Conservation (phyloP, 2,888 invertebrate genomes). For the Idaea aversata region DNA sequence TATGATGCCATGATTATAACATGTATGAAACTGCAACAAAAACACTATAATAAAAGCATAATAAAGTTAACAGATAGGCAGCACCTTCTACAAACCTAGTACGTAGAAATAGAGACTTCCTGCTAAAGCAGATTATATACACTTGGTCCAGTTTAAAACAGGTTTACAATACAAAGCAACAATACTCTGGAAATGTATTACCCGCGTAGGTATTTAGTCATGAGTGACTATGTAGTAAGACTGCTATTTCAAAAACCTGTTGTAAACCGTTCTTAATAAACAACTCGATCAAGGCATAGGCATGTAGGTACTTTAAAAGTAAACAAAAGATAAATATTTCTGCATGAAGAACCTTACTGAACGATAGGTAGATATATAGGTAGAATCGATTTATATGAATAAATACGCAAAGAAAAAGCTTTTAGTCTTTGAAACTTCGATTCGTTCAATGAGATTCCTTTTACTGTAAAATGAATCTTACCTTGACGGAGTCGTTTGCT, state of each 20-base stretch:
- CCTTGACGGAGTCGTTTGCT: conserved; percentile 71
- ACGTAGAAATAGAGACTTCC: conserved; percentile 45
- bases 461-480: conserved; percentile 45
- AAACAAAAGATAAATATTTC: not conserved
- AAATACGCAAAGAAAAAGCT: not conserved
- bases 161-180: not conserved
- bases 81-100: conserved; percentile 4
- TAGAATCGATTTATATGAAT: conserved; percentile 1
- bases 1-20: not conserved
- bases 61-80: not conserved
- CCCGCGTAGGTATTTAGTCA: conserved; percentile 3
- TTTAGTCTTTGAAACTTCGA: conserved; percentile 14
- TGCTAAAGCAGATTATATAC: conserved; percentile 20
- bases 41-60: conserved; percentile 18
- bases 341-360: conserved; percentile 44
- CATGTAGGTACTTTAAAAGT: too few relatives aligned
- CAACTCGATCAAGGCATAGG: not conserved
- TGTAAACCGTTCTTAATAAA: conserved; percentile 8
- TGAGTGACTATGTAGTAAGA: not conserved
- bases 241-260: conserved; percentile 4
- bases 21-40: conserved; percentile 67
- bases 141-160: not conserved
- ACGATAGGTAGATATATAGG: conserved; percentile 18
- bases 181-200: conserved; percentile 9
- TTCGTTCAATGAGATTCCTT: conserved; percentile 54